Evolutionary conservation across 2,113 vertebrate species (phyloP), one percentile per base, ranked within the genome.

Genomic region (Sula dactylatra): DNA sequence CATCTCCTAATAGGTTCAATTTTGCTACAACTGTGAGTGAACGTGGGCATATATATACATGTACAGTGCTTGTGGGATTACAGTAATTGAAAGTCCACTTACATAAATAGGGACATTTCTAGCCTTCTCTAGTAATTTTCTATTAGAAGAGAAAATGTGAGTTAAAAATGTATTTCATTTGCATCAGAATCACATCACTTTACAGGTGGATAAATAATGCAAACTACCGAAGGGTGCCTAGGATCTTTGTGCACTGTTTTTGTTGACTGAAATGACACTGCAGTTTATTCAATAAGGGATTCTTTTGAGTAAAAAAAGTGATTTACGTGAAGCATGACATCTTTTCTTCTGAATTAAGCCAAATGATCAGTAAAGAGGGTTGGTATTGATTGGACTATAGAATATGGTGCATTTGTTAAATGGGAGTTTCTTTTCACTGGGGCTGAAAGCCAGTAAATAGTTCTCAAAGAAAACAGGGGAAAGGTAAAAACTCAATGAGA

Each of bases 291-390:
- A 88, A 40, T 84, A 85, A 47, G 32, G 42, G 66, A 88, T 65
- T 56, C 42, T 95, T 98, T 58, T 64, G 85, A 86, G 50, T 34
- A 58, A 59, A 90, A 82, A 95, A 69, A 58, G 17, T 65, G 34
- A 93, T 91, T 94, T 93, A 82, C 82, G 36, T 85, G 58, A 91
- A 96, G 70, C 70, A 77, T 90, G 78, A 34, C 54, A 61, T 91
- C 81, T 94, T 96, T 96, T 85, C 82, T 94, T 92, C 82, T 83
- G 72, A 89, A 84, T 96, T 93, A 89, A 95, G 58, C n/a, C 42
- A 88, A 93, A 92, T 83, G 81, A 93, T 82, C 56, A 61, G 52
- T 89, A 80, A 91, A 91, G 76, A 93, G 49, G 49, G 47, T 50
- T 88, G 79, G 16, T 96, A 95, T 84, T 92, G 62, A 96, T 94